These are phyloP conservation scores for Lutjanus erythropterus DNA, from an alignment of 2,113 vertebrate genomes.

Conservation along the genomic window DNA sequence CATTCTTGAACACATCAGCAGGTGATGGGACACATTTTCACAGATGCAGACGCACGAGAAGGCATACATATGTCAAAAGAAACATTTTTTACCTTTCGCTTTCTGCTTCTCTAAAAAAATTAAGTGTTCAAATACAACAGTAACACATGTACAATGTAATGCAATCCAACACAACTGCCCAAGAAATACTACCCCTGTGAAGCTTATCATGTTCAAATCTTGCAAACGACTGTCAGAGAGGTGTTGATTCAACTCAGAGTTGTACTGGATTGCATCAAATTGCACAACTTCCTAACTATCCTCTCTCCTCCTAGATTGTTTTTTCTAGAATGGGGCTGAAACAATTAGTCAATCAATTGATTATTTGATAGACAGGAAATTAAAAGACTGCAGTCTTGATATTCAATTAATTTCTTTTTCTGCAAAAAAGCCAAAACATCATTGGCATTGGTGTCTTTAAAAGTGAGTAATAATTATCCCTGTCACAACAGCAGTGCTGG, in stretches of 20 bases:
- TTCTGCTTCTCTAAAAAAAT: constrained; percentile 23
- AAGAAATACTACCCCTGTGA: not conserved
- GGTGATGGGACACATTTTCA: constrained; percentile 51
- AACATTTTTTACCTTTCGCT: constrained; percentile 2
- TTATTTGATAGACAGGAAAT: not conserved
- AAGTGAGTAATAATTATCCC: not conserved
- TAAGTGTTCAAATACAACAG: not conserved
- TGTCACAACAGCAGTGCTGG: too few relatives aligned
- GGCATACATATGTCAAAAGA: constrained; percentile 4
- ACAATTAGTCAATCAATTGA: not conserved
- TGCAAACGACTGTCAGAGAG: constrained; percentile 4
- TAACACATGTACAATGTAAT: constrained; percentile 3
- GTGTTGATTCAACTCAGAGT: not conserved
- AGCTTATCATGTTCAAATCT: not conserved
- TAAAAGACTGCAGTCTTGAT: not conserved
- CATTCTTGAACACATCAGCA: constrained; percentile 34
- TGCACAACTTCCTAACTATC: not conserved
- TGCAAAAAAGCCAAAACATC: not conserved
- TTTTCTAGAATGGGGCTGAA: not conserved
- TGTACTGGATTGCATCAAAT: not conserved
- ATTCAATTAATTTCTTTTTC: not conserved
- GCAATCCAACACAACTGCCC: constrained; percentile 6
- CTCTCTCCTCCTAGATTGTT: not conserved
- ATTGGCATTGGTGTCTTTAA: not conserved
- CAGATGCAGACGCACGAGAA: constrained; percentile 10